These are phyloP conservation scores for Mythimna albipuncta DNA, from an alignment of 2,888 invertebrate genomes.

Conservation along the genomic window DNA sequence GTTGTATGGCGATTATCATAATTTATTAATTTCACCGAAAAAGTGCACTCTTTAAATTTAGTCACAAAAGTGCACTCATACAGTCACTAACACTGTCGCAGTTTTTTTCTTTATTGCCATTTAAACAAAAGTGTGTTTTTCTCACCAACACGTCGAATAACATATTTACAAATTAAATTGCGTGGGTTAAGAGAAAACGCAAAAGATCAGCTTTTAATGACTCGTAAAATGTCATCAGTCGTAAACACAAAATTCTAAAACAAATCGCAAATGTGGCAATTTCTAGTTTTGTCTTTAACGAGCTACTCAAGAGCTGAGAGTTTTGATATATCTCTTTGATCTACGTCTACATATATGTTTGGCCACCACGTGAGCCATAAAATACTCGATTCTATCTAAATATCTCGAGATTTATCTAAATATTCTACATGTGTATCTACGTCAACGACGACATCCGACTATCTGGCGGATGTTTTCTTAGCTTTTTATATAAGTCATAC, in stretches of 20 bases:
- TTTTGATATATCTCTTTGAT: slow-evolving; percentile 43
- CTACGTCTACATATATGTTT: slow-evolving; percentile 43
- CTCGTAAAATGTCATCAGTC: slow-evolving; percentile 14
- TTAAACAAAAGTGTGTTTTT: slow-evolving; percentile 19
- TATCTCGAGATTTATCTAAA: slow-evolving; percentile 39
- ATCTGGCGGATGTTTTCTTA: slow-evolving; percentile 25
- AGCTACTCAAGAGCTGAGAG: slow-evolving; percentile 20
- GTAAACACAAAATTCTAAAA: slow-evolving; percentile 29
- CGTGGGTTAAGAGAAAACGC: slow-evolving; percentile 13
- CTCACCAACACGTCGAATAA: background rate
- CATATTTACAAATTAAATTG: slow-evolving; percentile 1
- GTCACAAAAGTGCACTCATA: slow-evolving; percentile 3
- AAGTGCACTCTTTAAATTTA: slow-evolving; percentile 5
- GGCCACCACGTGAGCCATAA: slow-evolving; percentile 45
- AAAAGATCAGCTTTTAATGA: slow-evolving; percentile 22
- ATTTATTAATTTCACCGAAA: background rate
- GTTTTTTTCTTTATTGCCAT: slow-evolving; percentile 1
- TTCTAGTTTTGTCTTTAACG: slow-evolving; percentile 30
- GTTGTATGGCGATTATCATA: background rate
- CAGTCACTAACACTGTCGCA: background rate
- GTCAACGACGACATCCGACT: slow-evolving; percentile 19
- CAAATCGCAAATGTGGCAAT: slow-evolving; percentile 27
- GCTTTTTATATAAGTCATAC: slow-evolving; percentile 11
- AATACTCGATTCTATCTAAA: slow-evolving; percentile 48
- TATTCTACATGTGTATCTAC: slow-evolving; percentile 18